Base-by-base conservation (phyloP, 2,888 invertebrate genomes). In the Scaptomyza reducta region DNA sequence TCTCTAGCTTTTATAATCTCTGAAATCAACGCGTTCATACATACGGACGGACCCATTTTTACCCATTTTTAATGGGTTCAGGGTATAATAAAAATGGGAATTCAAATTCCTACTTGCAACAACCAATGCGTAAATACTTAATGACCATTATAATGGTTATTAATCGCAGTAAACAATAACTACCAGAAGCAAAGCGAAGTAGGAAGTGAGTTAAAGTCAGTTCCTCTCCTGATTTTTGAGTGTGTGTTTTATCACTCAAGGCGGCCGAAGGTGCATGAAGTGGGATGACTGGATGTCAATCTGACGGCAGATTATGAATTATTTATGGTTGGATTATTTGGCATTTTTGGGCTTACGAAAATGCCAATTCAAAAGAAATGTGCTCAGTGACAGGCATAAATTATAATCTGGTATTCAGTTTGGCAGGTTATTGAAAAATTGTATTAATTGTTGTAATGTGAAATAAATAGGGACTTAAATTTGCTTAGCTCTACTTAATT, bases 271-370 rank as follows among this genome's bases (percentile, higher is more conserved):
- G 25, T 4, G 25, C n/a, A 25, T 4, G 25, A 25, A 25, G 25
- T 2, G 44, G 14, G 13, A 38, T 16, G 14, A 14, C 10, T 10
- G 14, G 22, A 54, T 49, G 33, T 35, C 31, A 51, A 38, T 41
- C 22, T 25, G 33, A 38, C 27, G 51, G 40, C 51, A 63, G 58
- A 69, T 71, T 71, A 69, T 79, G 60, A 82, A 77, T 82, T 71
- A 79, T 79, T 81, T 63, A 82, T 76, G 33, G 41, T 11, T 44
- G 51, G 58, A 65, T 74, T 74, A 70, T 65, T 56, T 57, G 57
- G 46, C 41, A 55, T 49, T 58, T 53, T 53, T 40, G 33, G 40
- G 57, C 50, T 51, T 67, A 72, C 56, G 57, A 60, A 72, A 59
- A 60, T 63, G 47, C 31, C 25, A 69, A 68, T 54, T 35, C 42